phyloP scores from a whole-genome alignment of 2,797 vertebrate species.

The Eptatretus atami region DNA sequence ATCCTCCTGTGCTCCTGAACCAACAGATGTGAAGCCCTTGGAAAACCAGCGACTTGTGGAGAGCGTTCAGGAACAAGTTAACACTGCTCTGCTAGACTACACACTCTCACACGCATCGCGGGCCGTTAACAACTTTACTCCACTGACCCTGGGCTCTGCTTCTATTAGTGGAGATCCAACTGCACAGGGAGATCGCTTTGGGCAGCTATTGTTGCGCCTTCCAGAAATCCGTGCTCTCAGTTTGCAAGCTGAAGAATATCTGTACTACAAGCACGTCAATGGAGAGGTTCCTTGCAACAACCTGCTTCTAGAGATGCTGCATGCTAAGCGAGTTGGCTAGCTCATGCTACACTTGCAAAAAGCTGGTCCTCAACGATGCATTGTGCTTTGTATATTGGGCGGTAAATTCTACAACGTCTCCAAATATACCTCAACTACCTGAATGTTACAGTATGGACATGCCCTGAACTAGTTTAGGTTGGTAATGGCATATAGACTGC shows the following conservation, averaged over 20 bases:
- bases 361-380: no score
- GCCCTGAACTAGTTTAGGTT: no score
- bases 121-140: slow-evolving; percentile 6
- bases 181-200: slow-evolving; percentile 60
- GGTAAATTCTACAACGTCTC: no score
- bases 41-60: slow-evolving; percentile 94
- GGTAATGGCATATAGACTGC: no score
- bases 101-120: slow-evolving; percentile 85
- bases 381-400: no score
- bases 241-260: slow-evolving; percentile 88
- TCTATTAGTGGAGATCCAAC: no score
- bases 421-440: no score
- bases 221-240: slow-evolving; percentile 89
- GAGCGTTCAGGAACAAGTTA: slow-evolving; percentile 88
- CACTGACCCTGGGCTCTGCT: background rate
- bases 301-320: slow-evolving; percentile 96
- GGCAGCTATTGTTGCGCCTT: slow-evolving; percentile 64
- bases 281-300: slow-evolving; percentile 98
- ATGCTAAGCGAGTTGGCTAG: slow-evolving; percentile 39
- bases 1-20: slow-evolving; percentile 9
- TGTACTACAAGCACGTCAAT: slow-evolving; percentile 93
- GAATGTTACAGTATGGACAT: no score
- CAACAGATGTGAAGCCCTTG: slow-evolving; percentile 71
- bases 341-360: background rate
- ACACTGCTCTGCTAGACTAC: slow-evolving; percentile 74